Evolutionary conservation across 2,797 vertebrate genomes (phyloP).

Genomic region (Chlorospingus flavigularis): DNA sequence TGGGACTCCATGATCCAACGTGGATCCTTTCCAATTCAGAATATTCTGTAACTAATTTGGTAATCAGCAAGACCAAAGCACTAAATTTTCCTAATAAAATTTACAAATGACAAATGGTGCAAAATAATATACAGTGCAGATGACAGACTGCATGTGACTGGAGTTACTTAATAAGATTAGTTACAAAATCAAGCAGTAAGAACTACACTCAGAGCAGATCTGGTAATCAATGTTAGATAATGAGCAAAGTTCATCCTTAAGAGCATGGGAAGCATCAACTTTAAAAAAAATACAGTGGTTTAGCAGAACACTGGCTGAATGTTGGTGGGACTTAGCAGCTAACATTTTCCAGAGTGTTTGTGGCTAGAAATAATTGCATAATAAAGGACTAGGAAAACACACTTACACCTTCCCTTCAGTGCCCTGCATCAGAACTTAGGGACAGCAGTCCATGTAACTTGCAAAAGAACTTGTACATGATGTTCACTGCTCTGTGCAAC

Average conservation of each 20-base stretch:
- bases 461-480: background rate
- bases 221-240: background rate
- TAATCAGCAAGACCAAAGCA: background rate
- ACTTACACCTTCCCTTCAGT: background rate
- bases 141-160: background rate
- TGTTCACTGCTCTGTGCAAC: background rate
- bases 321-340: background rate
- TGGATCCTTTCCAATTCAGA: background rate
- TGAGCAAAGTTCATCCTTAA: background rate
- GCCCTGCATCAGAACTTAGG: background rate
- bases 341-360: background rate
- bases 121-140: background rate
- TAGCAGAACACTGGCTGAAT: background rate
- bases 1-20: fast-evolving
- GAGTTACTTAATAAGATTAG: background rate
- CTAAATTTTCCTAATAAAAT: background rate
- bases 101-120: background rate
- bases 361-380: background rate
- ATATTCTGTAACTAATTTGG: background rate
- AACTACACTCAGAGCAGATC: background rate
- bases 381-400: background rate
- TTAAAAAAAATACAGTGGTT: background rate
- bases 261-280: background rate
- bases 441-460: background rate
- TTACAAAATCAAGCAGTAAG: background rate